Evolutionary conservation across 2,888 invertebrate genomes (phyloP).

Genomic region (Drosophila borealis): DNA sequence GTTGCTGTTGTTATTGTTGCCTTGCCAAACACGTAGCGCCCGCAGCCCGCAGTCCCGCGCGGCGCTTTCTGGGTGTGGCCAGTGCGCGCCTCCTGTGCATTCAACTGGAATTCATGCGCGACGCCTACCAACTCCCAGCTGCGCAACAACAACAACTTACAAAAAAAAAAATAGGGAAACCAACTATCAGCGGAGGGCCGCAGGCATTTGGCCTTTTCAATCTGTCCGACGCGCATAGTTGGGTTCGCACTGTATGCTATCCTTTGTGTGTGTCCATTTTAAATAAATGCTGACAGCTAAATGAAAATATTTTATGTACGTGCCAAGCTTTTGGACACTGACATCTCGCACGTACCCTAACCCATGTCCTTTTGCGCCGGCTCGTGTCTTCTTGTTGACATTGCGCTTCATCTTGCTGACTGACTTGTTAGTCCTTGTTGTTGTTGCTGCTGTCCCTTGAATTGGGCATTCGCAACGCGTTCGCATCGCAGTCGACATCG

Average conservation of each 20-base stretch:
- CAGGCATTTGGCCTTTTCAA: constrained; percentile 15
- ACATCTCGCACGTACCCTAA: constrained; percentile 47
- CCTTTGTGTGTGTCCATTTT: constrained; percentile 48
- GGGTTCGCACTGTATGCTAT: constrained; percentile 21
- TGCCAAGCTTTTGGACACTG: constrained; percentile 51
- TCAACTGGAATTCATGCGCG: constrained; percentile 61
- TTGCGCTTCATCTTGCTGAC: constrained; percentile 21
- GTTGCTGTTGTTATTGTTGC: constrained; percentile 29
- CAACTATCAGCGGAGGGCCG: constrained; percentile 1
- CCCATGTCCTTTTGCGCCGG: constrained; percentile 7
- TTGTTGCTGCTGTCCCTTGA: constrained; percentile 37
- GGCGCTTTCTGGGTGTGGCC: constrained; percentile 45
- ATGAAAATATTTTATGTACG: constrained; percentile 77
- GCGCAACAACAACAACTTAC: constrained; percentile 1
- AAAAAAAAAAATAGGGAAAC: background rate
- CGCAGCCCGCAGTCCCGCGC: constrained; percentile 17
- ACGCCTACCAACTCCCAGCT: constrained; percentile 19
- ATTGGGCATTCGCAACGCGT: constrained; percentile 65
- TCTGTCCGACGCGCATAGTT: constrained; percentile 29
- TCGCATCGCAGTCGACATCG: constrained; percentile 26
- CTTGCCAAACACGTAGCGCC: constrained; percentile 47
- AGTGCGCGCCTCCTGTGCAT: constrained; percentile 51
- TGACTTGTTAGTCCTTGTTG: constrained; percentile 1
- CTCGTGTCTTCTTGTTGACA: constrained; percentile 42
- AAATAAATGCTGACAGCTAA: constrained; percentile 75